phyloP scores from a whole-genome alignment of 53 echinoderm and acorn worm species.

The Glandiceps talaboti region DNA sequence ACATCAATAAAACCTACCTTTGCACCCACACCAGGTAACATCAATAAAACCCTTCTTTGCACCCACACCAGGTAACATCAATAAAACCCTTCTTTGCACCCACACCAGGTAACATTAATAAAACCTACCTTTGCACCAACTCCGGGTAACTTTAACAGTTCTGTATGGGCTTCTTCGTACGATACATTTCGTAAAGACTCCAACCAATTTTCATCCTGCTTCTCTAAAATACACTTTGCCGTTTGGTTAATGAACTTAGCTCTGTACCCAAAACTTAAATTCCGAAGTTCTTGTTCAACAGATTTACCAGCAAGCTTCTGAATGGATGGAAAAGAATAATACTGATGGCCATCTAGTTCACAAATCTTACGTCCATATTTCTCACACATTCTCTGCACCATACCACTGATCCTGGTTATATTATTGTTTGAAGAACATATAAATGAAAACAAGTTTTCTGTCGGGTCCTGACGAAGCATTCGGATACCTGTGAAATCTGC shows the following conservation, averaged over 20 bases:
- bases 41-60: too few species aligned
- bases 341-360: slow-evolving; percentile 44
- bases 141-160: slow-evolving; percentile 56
- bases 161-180: slow-evolving; percentile 54
- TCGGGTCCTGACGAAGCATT: slow-evolving; percentile 68
- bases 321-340: slow-evolving; percentile 52
- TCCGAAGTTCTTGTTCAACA: slow-evolving; percentile 50
- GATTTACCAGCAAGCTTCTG: slow-evolving; percentile 31
- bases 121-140: slow-evolving; percentile 74
- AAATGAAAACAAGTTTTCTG: slow-evolving; percentile 83
- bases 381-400: slow-evolving; percentile 75
- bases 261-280: slow-evolving; percentile 75
- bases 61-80: too few species aligned
- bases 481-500: slow-evolving; percentile 59
- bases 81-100: too few species aligned
- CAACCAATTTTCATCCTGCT: slow-evolving; percentile 50
- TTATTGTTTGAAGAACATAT: slow-evolving; percentile 99
- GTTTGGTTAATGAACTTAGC: slow-evolving; percentile 80
- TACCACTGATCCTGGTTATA: slow-evolving; percentile 68
- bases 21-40: too few species aligned
- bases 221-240: slow-evolving; percentile 33
- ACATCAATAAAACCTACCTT: too few species aligned
- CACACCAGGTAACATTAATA: not conserved
- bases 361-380: slow-evolving; percentile 39
- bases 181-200: slow-evolving; percentile 30